A percentile compares a stretch with the other conserved stretches of the same genome.
Evolutionary conservation across 2,888 invertebrate species (phyloP).

Genomic region (Ormyrus labotus): DNA sequence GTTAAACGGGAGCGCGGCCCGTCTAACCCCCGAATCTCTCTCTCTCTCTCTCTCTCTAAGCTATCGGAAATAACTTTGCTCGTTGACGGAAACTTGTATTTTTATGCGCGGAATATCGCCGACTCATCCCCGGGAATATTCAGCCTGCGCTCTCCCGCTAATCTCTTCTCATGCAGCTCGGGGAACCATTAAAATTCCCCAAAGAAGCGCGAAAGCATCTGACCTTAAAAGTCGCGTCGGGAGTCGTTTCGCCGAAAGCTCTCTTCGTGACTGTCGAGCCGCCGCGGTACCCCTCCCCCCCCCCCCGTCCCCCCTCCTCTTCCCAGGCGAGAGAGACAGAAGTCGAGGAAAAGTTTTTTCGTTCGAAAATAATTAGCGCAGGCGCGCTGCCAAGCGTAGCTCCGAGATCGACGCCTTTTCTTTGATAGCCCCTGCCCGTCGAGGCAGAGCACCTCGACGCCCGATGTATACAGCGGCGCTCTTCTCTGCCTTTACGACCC

Average conservation of each 20-base stretch:
- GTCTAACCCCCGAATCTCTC: too few species aligned
- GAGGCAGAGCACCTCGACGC: not conserved
- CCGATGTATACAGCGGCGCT: too few species aligned
- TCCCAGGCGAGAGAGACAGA: not conserved
- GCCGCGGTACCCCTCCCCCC: too few species aligned
- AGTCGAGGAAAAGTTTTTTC: slow-evolving; percentile 6
- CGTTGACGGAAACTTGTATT: too few species aligned
- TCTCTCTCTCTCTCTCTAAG: too few species aligned
- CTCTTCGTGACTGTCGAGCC: not conserved
- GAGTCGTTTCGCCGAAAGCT: not conserved
- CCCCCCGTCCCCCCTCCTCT: not conserved
- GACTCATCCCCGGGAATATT: too few species aligned
- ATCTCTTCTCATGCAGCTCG: too few species aligned
- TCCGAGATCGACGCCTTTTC: not conserved
- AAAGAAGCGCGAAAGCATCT: not conserved
- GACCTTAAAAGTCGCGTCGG: not conserved
- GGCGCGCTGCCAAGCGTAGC: not conserved
- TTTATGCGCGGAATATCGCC: too few species aligned
- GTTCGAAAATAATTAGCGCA: slow-evolving; percentile 16
- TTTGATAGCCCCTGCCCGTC: not conserved
- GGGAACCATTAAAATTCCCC: slow-evolving; percentile 5
- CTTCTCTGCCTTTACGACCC: too few species aligned
- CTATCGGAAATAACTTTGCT: too few species aligned
- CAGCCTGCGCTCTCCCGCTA: too few species aligned
- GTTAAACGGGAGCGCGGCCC: too few species aligned